These are phyloP conservation scores for Selenia dentaria DNA, from an alignment of 2,888 invertebrate genomes.

Conservation along the genomic window DNA sequence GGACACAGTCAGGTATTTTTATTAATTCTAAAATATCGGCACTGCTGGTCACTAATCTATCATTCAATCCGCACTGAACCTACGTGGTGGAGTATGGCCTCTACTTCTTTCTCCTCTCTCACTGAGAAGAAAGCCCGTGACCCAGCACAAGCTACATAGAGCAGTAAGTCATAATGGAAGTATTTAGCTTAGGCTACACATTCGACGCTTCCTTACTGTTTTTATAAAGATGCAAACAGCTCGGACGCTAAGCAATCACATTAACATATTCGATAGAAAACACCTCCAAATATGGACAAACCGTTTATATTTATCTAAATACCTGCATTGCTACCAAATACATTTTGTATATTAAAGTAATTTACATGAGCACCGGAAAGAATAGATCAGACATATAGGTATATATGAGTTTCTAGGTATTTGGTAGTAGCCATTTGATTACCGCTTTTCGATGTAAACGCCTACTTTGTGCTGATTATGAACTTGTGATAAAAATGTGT, in stretches of 20 bases:
- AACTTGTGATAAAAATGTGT: background rate
- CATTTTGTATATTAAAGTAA: conserved; percentile 7
- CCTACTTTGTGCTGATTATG: conserved; percentile 3
- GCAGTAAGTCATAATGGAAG: too few relatives aligned
- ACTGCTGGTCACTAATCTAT: too few relatives aligned
- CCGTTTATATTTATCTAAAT: conserved; percentile 15
- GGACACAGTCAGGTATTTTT: too few relatives aligned
- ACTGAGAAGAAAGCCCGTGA: too few relatives aligned
- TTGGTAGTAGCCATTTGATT: conserved; percentile 5
- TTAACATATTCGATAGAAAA: conserved; percentile 26
- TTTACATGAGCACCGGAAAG: conserved; percentile 22
- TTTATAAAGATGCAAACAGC: background rate
- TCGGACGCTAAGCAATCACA: conserved; percentile 15
- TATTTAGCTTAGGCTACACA: too few relatives aligned
- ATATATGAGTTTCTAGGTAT: conserved; percentile 13
- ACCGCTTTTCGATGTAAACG: conserved; percentile 8
- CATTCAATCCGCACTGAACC: too few relatives aligned
- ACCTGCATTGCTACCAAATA: conserved; percentile 10
- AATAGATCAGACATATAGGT: conserved; percentile 13
- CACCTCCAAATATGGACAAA: conserved; percentile 17
- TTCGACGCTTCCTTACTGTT: conserved; percentile 2
- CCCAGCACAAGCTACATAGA: too few relatives aligned
- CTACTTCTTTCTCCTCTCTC: too few relatives aligned
- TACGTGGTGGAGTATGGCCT: too few relatives aligned
- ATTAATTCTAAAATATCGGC: too few relatives aligned